phyloP scores from a whole-genome alignment of 2,888 invertebrate genomes.

The Drosophila robusta region DNA sequence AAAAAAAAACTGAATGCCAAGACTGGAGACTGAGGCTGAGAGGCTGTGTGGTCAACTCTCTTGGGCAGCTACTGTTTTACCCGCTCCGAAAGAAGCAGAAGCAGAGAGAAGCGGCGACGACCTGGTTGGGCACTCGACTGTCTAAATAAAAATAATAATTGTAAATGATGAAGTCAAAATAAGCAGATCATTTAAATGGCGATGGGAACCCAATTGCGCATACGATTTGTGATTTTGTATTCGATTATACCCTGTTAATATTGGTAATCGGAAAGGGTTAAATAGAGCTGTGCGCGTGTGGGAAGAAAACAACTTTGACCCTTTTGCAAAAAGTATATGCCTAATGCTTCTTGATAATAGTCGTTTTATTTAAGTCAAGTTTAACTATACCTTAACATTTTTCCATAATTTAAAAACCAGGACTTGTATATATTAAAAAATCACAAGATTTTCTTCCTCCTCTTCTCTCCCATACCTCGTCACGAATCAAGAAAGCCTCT shows the following conservation, averaged over 20 bases:
- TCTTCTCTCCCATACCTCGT: no score
- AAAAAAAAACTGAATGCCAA: slow-evolving; percentile 3
- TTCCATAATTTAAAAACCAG: no score
- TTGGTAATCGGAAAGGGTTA: no score
- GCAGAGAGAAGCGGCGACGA: slow-evolving; percentile 15
- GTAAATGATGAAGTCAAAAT: slow-evolving; percentile 81
- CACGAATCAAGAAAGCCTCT: no score
- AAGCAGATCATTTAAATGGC: slow-evolving; percentile 77
- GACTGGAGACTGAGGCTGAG: slow-evolving; percentile 9
- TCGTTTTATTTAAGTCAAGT: no score
- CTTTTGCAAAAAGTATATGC: no score
- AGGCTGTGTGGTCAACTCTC: slow-evolving; percentile 52
- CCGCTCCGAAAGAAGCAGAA: slow-evolving; percentile 19
- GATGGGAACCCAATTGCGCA: slow-evolving; percentile 60
- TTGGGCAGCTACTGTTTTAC: slow-evolving; percentile 71
- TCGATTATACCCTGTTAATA: slow-evolving; percentile 18
- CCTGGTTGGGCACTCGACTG: slow-evolving; percentile 58
- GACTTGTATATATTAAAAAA: no score
- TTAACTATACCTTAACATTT: no score
- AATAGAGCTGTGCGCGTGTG: no score
- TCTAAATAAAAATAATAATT: slow-evolving; percentile 82
- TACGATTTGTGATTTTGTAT: slow-evolving; percentile 37
- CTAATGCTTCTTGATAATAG: no score
- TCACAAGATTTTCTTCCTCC: no score
- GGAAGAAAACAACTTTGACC: no score